Evolutionary conservation across 2,888 invertebrate genomes (phyloP), one percentile per base, ranked within the genome.

Genomic region (Heteromyza rotundicornis): DNA sequence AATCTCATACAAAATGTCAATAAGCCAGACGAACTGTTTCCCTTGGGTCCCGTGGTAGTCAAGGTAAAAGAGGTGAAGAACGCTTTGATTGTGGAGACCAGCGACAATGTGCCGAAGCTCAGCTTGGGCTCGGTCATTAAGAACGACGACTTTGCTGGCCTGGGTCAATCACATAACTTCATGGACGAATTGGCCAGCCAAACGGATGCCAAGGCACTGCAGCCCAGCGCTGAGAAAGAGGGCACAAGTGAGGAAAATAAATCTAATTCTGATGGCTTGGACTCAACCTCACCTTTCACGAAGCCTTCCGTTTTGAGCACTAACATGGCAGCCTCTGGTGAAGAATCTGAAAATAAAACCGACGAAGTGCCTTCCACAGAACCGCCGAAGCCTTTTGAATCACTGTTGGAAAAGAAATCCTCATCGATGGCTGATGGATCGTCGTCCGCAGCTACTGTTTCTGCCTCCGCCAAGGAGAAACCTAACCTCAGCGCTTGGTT

Each of bases 401-500:
- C 70, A n/a, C 58, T 68, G 7, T 62, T 73, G 0, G 76, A 74
- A 49, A 69, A 63, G 16, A 1, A 35, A 7, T n/a, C 36, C 14
- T 22, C 58, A 7, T 10, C 27, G 51, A 47, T 16, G 14, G 60
- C 62, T 2, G 54, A 62, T 7, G 40, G 35, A 1, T 51, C 62
- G 1, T 58, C 67, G 0, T 23, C 52, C 0, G n/a, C n/a, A n/a
- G n/a, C n/a, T n/a, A n/a, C n/a, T n/a, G n/a, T n/a, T n/a, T n/a
- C n/a, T n/a, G 69, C 69, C 24, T 51, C 56, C 0, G 60, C 52
- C 0, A 71, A 71, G 52, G 76, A 77, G 57, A 80, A 79, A 56
- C 94, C 95, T 1, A 94, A 95, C 83, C 85, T 94, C 60, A 94
- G 93, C 78, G 95, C 94, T 24, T 95, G 95, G 95, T 92, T 95